A percentile compares a stretch with the other conserved stretches of the same genome.
These are phyloP conservation scores for Varanus komodoensis DNA, from an alignment of 2,113 vertebrate genomes.

Conservation along the genomic window DNA sequence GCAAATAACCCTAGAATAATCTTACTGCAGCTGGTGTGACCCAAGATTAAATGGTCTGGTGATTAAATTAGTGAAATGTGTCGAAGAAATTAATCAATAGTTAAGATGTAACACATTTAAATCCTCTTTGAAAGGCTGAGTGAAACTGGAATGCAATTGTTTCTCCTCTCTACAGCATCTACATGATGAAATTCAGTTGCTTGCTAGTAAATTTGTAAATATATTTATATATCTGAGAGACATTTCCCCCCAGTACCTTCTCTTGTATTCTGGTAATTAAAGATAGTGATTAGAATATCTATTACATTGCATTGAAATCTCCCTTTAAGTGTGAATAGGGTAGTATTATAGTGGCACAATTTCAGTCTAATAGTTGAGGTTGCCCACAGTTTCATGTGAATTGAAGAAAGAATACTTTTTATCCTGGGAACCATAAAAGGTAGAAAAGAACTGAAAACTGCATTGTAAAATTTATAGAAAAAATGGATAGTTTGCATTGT, in stretches of 20 bases:
- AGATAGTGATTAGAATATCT: neutral
- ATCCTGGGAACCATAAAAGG: conserved; percentile 17
- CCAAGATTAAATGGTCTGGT: neutral
- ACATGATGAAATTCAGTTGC: neutral
- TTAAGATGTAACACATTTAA: conserved; percentile 8
- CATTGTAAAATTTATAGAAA: conserved; percentile 33
- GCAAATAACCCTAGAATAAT: neutral
- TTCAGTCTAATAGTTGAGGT: neutral
- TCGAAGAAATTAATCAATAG: neutral
- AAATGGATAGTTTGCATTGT: conserved; percentile 2
- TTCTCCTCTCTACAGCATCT: neutral
- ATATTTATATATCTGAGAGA: neutral
- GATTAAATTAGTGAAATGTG: neutral
- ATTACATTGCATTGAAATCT: neutral
- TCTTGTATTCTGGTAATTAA: conserved; percentile 13
- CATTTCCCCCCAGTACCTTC: neutral
- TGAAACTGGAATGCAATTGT: neutral
- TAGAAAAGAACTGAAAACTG: conserved; percentile 24
- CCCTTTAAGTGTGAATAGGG: conserved; percentile 16
- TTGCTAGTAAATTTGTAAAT: conserved; percentile 4
- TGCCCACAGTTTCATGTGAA: conserved; percentile 17
- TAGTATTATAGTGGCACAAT: neutral
- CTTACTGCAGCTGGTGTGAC: neutral
- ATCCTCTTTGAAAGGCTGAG: conserved; percentile 2
- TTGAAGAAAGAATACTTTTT: neutral